A percentile compares a stretch with the other conserved stretches of the same genome.
These are phyloP conservation scores for Silurus glanis DNA, from an alignment of 2,113 vertebrate genomes.

Conservation along the genomic window DNA sequence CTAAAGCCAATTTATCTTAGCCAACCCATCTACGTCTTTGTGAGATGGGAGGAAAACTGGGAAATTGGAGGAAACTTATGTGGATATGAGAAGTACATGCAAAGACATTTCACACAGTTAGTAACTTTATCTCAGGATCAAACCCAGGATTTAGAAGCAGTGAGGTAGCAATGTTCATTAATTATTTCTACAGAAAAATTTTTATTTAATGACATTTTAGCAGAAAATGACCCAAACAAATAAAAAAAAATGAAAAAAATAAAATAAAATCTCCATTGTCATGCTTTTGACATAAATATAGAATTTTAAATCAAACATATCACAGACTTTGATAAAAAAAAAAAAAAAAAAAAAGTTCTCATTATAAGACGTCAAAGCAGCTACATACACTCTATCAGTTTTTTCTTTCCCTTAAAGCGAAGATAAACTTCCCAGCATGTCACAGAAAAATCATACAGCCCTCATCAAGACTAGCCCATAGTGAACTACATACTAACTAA, in stretches of 20 bases:
- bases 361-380: not conserved
- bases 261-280: too few species aligned
- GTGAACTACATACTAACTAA: not conserved
- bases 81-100: not conserved
- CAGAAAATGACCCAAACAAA: not conserved
- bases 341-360: too few species aligned
- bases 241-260: too few species aligned
- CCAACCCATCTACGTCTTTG: not conserved
- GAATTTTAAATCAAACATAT: too few species aligned
- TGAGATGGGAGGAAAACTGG: not conserved
- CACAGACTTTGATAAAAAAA: too few species aligned
- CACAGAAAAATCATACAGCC: too few species aligned
- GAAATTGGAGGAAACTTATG: not conserved
- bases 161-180: not conserved
- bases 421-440: too few species aligned
- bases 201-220: not conserved
- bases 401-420: not conserved
- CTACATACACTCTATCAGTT: not conserved
- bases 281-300: too few species aligned
- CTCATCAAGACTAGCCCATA: not conserved
- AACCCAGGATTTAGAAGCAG: not conserved
- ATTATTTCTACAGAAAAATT: not conserved
- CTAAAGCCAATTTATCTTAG: not conserved
- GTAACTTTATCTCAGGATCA: not conserved
- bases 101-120: not conserved